Base-by-base conservation (phyloP, 2,797 vertebrate genomes). In the Carapus acus region DNA sequence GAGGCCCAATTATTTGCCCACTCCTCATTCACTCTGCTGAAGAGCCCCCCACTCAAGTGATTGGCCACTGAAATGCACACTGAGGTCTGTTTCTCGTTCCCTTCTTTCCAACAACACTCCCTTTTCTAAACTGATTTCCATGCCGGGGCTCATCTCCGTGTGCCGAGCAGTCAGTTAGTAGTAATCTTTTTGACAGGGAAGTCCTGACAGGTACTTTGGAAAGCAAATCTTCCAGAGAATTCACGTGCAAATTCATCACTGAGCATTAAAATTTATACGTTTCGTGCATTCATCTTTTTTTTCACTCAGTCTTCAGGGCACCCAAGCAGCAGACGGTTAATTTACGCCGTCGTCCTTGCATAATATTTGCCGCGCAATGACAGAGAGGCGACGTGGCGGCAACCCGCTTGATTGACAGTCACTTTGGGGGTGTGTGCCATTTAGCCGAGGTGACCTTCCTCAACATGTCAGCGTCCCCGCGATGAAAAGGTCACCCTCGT, bases 401-500 rank as follows among this genome's bases (percentile, higher is more conserved):
- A 56, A 67, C n/a, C 6, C 16, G 51, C 57, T 64, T 83, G 86
- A 88, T 74, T 87, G 86, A 85, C 87, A 84, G 81, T 63, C 85
- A 81, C 77, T 84, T 73, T 78, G 73, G 76, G 68, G 72, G 24
- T 27, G 24, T 69, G 75, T 83, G 86, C 80, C 86, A 87, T 84
- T 85, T 80, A 81, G 69, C 71, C 74, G 62, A 70, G 16, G 54
- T 79, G 86, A 88, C 84, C 84, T 85, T 86, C 82, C 77, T 47
- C 77, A 70, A 27, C 74, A 77, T 86, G 84, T 86, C 86, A 86
- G 69, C 31, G 49, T 64, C 78, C 67, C 76, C 24, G 4, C 24
- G 27, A 61, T 88, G 86, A 87, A 88, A 90, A 90, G 88, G 88
- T 89, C 85, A 83, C 67, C 67, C 78, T 72, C 58, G 83, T 79